Base-by-base conservation (phyloP, 92 coral and sea anemone genomes). In the Bergia sp. region DNA sequence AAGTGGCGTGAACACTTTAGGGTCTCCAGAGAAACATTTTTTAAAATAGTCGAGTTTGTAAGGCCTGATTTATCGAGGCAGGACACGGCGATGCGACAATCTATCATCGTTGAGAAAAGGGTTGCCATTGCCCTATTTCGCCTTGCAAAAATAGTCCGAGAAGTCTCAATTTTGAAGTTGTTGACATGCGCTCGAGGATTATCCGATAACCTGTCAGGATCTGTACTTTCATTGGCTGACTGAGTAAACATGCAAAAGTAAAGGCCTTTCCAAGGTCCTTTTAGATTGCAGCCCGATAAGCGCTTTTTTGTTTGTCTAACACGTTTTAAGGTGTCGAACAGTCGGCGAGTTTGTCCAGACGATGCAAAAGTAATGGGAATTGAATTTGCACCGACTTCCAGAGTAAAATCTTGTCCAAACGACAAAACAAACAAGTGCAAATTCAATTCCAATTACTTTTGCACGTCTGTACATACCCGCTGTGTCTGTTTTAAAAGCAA, bases 1-100 rank as follows among this genome's bases (percentile, higher is more conserved):
- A 79, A 82, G 12, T 91, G 93, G 93, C 73, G 80, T 55, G 91
- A 91, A 53, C 82, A 82, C 65, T 88, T 91, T 53, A 91, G 79
- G 41, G 93, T 91, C 45, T 86, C 91, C 3, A 89, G 66, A 81
- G 71, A 89, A 49, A 91, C 93, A 4, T 91, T 91, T 84, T 83
- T 72, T 23, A 75, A 83, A 57, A 91, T 91, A 8, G 78, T 89
- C 73, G 89, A 86, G 7, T 66, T 86, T 49, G 87, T 92, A 69
- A 72, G 90, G 7, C 77, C 92, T 16, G 92, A 92, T 10, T 38
- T 89, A 0, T 77, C 88, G 8, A 76, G 88, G 29, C 76, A 87
- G 57, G 90, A 89, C n/a, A n/a, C n/a, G n/a, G n/a, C n/a, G n/a
- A n/a, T n/a, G n/a, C n/a, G n/a, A n/a, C n/a, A n/a, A n/a, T n/a